Evolutionary conservation across 2,113 vertebrate genomes (phyloP).

Genomic region (Rhagologus leucostigma): DNA sequence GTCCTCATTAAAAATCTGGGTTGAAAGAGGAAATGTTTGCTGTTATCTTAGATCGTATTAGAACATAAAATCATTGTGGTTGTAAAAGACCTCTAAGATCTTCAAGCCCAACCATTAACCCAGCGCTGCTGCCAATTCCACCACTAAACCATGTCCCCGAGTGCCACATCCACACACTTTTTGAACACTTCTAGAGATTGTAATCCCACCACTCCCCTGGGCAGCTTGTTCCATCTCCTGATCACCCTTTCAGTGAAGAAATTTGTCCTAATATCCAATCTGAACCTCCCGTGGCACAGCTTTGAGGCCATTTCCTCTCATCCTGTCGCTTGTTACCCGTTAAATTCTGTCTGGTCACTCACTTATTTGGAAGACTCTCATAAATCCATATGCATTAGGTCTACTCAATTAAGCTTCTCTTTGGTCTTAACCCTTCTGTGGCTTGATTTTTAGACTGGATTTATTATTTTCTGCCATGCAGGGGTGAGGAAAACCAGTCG

Average conservation of each 20-base stretch:
- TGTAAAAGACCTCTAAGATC: neutral
- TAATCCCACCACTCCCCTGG: neutral
- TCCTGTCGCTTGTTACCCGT: neutral
- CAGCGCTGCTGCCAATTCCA: neutral
- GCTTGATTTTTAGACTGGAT: neutral
- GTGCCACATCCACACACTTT: neutral
- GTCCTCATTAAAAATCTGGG: neutral
- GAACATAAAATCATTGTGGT: neutral
- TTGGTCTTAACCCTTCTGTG: neutral
- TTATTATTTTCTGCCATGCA: neutral
- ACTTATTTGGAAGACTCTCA: neutral
- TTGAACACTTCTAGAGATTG: neutral
- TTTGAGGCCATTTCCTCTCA: neutral
- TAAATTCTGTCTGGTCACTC: neutral
- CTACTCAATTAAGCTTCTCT: neutral
- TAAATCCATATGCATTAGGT: neutral
- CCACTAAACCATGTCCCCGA: neutral
- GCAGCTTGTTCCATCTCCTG: neutral
- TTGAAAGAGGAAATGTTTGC: neutral
- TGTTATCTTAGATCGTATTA: neutral
- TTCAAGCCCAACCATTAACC: fast-evolving
- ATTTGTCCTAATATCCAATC: neutral
- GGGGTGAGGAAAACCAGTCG: neutral
- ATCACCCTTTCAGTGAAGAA: neutral
- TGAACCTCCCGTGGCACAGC: neutral